These are phyloP conservation scores for Numenius arquata DNA, from an alignment of 2,113 vertebrate species.

Conservation along the genomic window DNA sequence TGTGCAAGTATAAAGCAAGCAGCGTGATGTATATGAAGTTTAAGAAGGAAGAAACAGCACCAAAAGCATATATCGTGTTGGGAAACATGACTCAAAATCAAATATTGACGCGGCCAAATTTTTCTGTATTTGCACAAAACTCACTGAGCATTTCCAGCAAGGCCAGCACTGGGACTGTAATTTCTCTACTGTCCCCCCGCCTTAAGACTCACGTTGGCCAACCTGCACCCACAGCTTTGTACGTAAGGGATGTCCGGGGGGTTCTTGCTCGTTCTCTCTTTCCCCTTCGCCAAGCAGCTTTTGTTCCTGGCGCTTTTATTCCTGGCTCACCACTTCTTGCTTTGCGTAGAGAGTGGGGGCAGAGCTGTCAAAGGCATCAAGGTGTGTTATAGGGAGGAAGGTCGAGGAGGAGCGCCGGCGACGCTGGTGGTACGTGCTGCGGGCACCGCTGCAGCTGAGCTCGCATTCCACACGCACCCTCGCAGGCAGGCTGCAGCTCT, in stretches of 20 bases:
- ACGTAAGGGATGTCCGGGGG: background rate
- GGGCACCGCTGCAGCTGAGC: accelerated
- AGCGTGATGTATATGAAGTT: background rate
- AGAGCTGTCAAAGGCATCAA: background rate
- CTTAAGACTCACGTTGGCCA: background rate
- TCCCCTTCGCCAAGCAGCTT: background rate
- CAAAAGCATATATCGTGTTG: background rate
- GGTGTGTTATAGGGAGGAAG: background rate
- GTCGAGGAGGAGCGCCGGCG: accelerated
- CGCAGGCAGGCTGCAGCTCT: background rate
- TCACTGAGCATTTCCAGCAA: background rate
- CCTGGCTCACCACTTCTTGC: background rate
- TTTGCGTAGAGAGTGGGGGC: background rate
- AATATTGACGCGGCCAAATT: background rate
- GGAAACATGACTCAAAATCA: background rate
- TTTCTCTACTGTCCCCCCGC: background rate
- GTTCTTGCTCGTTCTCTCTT: background rate
- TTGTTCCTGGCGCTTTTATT: background rate
- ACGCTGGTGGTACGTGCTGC: accelerated
- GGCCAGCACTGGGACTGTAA: background rate
- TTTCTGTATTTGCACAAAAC: background rate
- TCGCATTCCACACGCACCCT: accelerated
- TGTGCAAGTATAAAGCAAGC: background rate
- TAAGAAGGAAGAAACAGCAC: background rate
- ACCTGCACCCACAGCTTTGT: background rate